Conservation (phyloP, 2,888 invertebrate species). For the Chaetoderma sp. region DNA sequence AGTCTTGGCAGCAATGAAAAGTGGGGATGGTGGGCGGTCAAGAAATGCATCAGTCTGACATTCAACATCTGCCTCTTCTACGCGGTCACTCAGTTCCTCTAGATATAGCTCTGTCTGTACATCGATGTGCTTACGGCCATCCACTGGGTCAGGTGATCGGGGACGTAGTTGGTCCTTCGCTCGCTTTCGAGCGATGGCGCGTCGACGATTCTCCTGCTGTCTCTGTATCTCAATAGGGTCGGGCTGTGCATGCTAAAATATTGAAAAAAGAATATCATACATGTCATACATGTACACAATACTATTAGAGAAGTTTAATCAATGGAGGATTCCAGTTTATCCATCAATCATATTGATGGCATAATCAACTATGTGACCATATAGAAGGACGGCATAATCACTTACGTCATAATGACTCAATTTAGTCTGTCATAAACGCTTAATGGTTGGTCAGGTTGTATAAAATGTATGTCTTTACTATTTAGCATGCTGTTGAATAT, state of each 20-base stretch:
- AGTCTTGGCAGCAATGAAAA: slow-evolving; percentile 81
- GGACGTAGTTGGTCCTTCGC: slow-evolving; percentile 76
- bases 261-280: slow-evolving; percentile 72
- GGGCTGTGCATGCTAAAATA: slow-evolving; percentile 74
- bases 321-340: too few species aligned
- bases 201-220: slow-evolving; percentile 78
- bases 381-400: too few species aligned
- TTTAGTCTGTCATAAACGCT: too few species aligned
- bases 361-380: too few species aligned
- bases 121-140: slow-evolving; percentile 85
- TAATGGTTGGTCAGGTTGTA: too few species aligned
- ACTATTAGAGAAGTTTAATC: too few species aligned
- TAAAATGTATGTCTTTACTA: too few species aligned
- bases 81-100: slow-evolving; percentile 79
- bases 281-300: slow-evolving; percentile 66
- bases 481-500: too few species aligned
- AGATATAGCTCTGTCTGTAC: slow-evolving; percentile 91
- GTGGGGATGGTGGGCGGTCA: slow-evolving; percentile 84
- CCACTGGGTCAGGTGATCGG: slow-evolving; percentile 82
- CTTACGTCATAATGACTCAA: too few species aligned
- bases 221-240: slow-evolving; percentile 71
- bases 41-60: slow-evolving; percentile 90
- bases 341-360: too few species aligned
- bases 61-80: slow-evolving; percentile 79
- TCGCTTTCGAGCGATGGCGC: slow-evolving; percentile 81